Evolutionary conservation across 2,113 vertebrate species (phyloP).

Genomic region (Lota lota): DNA sequence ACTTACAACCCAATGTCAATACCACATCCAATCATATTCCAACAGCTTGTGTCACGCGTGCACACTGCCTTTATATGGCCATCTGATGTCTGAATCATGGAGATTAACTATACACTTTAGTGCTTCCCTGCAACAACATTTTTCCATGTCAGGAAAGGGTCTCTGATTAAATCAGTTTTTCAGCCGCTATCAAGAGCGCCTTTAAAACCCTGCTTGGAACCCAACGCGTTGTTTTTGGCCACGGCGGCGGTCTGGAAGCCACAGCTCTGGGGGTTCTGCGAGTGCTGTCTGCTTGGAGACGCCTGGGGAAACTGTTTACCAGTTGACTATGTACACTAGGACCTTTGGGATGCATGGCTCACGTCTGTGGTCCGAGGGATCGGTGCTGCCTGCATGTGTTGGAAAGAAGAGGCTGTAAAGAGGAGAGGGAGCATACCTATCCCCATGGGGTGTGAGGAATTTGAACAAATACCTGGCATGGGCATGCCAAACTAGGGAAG

Average conservation of each 20-base stretch:
- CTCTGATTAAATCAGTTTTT: constrained; percentile 46
- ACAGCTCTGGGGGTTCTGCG: constrained; percentile 48
- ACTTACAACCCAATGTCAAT: constrained; percentile 58
- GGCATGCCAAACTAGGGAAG: constrained; percentile 70
- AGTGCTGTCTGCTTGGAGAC: constrained; percentile 18
- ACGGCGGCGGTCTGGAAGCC: constrained; percentile 20
- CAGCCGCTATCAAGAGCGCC: constrained; percentile 52
- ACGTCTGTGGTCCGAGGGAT: background rate
- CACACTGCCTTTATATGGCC: constrained; percentile 28
- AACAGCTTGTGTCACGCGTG: constrained; percentile 30
- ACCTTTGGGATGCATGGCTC: background rate
- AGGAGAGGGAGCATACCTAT: constrained; percentile 71
- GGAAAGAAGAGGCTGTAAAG: constrained; percentile 66
- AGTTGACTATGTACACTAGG: constrained; percentile 17
- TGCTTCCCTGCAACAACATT: constrained; percentile 55
- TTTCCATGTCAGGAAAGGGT: constrained; percentile 53
- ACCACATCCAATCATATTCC: constrained; percentile 45
- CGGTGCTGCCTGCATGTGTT: constrained; percentile 61
- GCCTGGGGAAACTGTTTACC: constrained; percentile 49
- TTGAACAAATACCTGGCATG: constrained; percentile 82
- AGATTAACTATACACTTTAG: constrained; percentile 50
- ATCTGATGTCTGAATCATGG: constrained; percentile 44
- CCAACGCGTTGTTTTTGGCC: constrained; percentile 61
- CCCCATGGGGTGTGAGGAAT: constrained; percentile 84
- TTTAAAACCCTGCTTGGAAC: constrained; percentile 50